Base-by-base conservation (phyloP, 30 jellyfish, hydroid and myxozoan genomes). In the Pseudorhiza aurosa region DNA sequence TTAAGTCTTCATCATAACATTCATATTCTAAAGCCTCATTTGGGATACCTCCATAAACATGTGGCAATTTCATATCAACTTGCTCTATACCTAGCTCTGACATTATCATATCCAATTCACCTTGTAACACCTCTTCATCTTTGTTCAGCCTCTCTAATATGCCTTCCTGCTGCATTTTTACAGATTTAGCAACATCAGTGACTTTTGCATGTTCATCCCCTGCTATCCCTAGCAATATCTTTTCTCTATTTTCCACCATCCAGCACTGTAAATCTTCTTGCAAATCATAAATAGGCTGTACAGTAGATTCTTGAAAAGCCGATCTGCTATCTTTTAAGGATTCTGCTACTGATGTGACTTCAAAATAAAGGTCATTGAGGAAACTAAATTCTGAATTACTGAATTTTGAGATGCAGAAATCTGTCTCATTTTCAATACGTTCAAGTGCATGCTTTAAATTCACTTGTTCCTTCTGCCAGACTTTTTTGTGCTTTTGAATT, bases 381-480 rank as follows among this genome's bases (percentile, higher is more conserved):
- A 62, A 62, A 31, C 79, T 47, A 45, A 47, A 65, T 1, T 69
- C 79, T 14, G 93, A 81, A 43, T 58, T 70, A 26, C 78, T 42
- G 50, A 81, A 81, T 32, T 58, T 75, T 58, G 88, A 57, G 2
- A 75, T 75, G 64, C 58, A 53, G 11, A 58, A 32, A 27, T 73
- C 96, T 24, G 81, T 35, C 4, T 89, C 97, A 51, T 75, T 47
- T 29, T 71, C 88, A 6, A 89, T 25, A 17, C 59, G 47, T 47
- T 63, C 78, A 15, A 67, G 53, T 27, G 46, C 14, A 32, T 83
- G 78, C 25, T 50, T 81, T n/a, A 89, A 60, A 24, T 68, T 81
- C 24, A 47, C 77, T 51, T 70, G 60, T 82, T 89, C 97, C 51
- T 72, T 83, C 60, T 81, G 91, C 95, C 97, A 89, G 10, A 82